Conservation (phyloP, 2,797 vertebrate genomes). For the Delichon dasypus region DNA sequence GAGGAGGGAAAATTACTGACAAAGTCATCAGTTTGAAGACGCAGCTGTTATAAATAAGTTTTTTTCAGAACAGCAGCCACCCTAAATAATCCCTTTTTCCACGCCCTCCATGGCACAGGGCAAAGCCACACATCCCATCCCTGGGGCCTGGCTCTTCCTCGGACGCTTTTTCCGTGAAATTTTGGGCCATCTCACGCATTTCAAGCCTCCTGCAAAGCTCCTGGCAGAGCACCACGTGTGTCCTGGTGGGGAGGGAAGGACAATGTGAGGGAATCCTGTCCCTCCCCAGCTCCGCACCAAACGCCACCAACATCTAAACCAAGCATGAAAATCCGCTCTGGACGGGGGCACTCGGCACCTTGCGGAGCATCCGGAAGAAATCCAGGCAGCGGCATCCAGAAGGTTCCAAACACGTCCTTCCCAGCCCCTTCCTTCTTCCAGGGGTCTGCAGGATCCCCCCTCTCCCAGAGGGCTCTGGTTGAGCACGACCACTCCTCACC, state of each 20-base stretch:
- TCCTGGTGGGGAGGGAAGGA: not conserved
- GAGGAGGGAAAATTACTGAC: not conserved
- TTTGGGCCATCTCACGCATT: not conserved
- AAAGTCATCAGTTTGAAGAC: accelerated
- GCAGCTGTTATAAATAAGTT: too few species aligned
- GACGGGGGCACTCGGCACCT: accelerated
- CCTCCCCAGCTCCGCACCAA: not conserved
- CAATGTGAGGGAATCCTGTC: accelerated
- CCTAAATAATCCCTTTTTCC: not conserved
- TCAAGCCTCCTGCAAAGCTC: not conserved
- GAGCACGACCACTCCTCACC: not conserved
- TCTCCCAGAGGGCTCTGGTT: not conserved
- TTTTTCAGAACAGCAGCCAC: too few species aligned
- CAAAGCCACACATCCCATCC: accelerated
- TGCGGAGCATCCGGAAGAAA: not conserved
- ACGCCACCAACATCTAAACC: not conserved
- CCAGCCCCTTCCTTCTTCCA: not conserved
- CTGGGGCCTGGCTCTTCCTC: not conserved
- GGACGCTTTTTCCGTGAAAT: accelerated
- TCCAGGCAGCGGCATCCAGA: accelerated
- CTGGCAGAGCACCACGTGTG: accelerated
- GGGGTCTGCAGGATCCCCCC: not conserved
- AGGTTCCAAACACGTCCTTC: not conserved
- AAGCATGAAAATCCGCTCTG: not conserved
- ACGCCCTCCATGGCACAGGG: accelerated